Evolutionary conservation across 2,797 vertebrate genomes (phyloP).

Genomic region (Carcharodon carcharias): DNA sequence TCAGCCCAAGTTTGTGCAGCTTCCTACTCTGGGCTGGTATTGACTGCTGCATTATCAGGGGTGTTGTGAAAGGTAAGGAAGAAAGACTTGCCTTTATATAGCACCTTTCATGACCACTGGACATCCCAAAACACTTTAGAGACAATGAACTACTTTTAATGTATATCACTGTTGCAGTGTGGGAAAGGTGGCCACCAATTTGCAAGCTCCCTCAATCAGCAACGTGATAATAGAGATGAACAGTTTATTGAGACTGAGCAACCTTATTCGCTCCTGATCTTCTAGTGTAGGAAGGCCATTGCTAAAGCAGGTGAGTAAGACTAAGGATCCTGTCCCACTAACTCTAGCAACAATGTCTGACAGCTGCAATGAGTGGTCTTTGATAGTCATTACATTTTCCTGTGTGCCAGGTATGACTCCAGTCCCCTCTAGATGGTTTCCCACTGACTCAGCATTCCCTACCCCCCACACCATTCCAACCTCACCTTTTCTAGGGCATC

Average conservation of each 20-base stretch:
- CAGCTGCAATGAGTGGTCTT: not conserved
- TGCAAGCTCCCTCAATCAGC: not conserved
- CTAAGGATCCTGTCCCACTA: not conserved
- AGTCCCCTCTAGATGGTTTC: not conserved
- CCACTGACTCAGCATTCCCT: not conserved
- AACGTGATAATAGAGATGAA: not conserved
- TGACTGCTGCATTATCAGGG: not conserved
- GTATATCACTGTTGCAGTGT: not conserved
- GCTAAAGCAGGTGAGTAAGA: not conserved
- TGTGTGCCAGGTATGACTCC: not conserved
- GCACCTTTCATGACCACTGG: not conserved
- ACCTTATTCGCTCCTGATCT: not conserved
- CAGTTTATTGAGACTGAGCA: not conserved
- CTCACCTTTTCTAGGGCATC: not conserved
- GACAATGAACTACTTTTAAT: not conserved
- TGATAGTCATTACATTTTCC: too few species aligned
- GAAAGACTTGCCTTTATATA: not conserved
- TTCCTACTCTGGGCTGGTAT: not conserved
- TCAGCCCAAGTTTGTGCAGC: not conserved
- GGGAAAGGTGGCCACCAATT: not conserved
- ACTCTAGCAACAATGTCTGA: not conserved
- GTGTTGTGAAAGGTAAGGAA: not conserved
- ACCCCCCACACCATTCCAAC: not conserved
- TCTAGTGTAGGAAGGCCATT: not conserved
- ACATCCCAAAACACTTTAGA: not conserved